Evolutionary conservation across 2,797 vertebrate genomes (phyloP).

Genomic region (Epinephelus awoara): DNA sequence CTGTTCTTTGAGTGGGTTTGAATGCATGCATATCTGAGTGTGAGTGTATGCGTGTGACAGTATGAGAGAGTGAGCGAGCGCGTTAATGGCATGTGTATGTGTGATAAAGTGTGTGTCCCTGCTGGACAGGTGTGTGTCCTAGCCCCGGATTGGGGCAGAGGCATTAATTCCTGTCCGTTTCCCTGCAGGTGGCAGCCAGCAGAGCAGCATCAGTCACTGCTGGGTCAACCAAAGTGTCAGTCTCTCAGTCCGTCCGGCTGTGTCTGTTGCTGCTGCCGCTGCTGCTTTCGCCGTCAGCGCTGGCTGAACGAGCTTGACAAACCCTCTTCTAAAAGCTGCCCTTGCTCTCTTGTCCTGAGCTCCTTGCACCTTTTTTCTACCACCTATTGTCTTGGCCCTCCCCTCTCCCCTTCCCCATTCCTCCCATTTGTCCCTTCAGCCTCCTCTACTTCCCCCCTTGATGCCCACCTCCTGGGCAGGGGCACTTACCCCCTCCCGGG

Average conservation of each 20-base stretch:
- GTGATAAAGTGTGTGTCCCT: constrained; percentile 62
- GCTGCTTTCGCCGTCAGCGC: constrained; percentile 76
- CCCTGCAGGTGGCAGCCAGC: constrained; percentile 82
- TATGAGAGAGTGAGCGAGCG: constrained; percentile 22
- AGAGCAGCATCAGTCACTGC: constrained; percentile 83
- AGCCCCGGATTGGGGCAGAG: constrained; percentile 64
- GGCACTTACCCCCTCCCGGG: constrained; percentile 78
- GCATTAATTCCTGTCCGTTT: constrained; percentile 74
- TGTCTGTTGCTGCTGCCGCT: constrained; percentile 82
- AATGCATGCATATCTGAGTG: constrained; percentile 73
- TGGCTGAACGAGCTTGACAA: constrained; percentile 82
- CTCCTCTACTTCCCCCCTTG: constrained; percentile 73
- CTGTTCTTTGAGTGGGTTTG: constrained; percentile 73
- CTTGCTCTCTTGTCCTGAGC: constrained; percentile 69
- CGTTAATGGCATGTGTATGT: constrained; percentile 64
- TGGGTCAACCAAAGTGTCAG: constrained; percentile 57
- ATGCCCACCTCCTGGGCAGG: constrained; percentile 78
- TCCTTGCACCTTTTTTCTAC: constrained; percentile 78
- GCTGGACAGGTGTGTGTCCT: constrained; percentile 75
- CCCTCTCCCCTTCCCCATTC: constrained; percentile 50
- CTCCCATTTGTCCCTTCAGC: constrained; percentile 74
- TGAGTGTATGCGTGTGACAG: constrained; percentile 39
- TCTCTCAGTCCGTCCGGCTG: constrained; percentile 62
- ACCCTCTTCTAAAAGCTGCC: constrained; percentile 72
- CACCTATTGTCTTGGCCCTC: constrained; percentile 78